Evolutionary conservation across 2,113 vertebrate species (phyloP).

Genomic region (Paratilapia polleni): DNA sequence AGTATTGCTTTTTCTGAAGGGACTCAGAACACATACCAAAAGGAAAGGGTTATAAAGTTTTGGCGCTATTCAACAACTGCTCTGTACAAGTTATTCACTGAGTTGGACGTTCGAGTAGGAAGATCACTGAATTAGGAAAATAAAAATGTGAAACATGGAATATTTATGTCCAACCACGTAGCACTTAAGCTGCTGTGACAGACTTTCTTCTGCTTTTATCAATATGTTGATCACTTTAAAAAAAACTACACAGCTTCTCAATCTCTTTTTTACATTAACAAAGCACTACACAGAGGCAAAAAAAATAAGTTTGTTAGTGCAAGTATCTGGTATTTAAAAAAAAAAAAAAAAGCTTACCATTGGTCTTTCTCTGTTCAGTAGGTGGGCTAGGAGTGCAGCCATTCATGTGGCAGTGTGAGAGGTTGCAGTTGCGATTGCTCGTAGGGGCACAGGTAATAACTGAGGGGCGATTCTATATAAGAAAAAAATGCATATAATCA

Average conservation of each 20-base stretch:
- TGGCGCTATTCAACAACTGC: not conserved
- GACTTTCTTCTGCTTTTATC: too few species aligned
- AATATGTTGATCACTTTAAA: not conserved
- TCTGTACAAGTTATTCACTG: not conserved
- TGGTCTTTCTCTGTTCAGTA: constrained; percentile 74
- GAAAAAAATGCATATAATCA: not conserved
- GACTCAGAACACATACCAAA: not conserved
- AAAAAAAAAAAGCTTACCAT: constrained; percentile 57
- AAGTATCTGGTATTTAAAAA: not conserved
- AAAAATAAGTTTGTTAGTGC: not conserved
- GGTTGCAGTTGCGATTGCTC: constrained; percentile 91
- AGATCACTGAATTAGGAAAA: not conserved
- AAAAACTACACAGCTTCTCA: not conserved
- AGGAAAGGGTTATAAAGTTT: not conserved
- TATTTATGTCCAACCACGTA: not conserved
- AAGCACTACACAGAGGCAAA: not conserved
- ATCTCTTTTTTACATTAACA: not conserved
- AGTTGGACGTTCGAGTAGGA: not conserved
- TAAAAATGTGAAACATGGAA: not conserved
- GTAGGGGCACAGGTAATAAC: constrained; percentile 96
- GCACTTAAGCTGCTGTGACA: not conserved
- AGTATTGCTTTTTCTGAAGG: not conserved
- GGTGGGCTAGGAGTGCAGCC: constrained; percentile 80
- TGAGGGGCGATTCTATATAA: constrained; percentile 91
- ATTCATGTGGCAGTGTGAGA: constrained; percentile 91